Percentiles rank a stretch among this genome's conserved stretches.
Conservation (phyloP, 2,797 vertebrate genomes). For the Sebastes diploproa region DNA sequence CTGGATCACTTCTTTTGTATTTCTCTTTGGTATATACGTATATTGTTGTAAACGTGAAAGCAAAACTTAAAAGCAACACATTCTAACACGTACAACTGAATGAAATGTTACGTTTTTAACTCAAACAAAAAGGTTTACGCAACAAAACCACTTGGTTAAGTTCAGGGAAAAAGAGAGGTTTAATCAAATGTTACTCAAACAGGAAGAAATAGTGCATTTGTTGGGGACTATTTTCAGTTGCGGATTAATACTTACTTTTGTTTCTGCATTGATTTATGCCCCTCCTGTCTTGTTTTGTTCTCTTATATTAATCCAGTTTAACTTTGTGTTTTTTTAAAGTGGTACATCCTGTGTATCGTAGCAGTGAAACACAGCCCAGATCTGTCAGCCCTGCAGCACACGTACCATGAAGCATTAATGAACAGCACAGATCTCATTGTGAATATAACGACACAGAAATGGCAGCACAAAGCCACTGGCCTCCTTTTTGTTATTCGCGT, state of each 20-base stretch:
- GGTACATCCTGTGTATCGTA: background rate
- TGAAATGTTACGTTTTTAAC: too few relatives aligned
- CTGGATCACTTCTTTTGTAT: background rate
- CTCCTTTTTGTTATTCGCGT: slow-evolving; percentile 24
- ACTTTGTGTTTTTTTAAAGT: background rate
- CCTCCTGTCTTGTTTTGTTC: background rate
- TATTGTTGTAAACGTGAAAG: too few relatives aligned
- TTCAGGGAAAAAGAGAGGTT: too few relatives aligned
- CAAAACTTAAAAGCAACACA: too few relatives aligned
- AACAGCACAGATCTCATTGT: background rate
- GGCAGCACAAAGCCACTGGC: slow-evolving; percentile 33
- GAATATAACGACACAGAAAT: slow-evolving; percentile 36
- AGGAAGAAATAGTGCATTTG: background rate
- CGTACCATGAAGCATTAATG: background rate
- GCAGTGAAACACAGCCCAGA: background rate
- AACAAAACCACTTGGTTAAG: too few relatives aligned
- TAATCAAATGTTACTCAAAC: background rate
- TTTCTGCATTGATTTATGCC: background rate
- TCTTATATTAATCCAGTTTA: background rate
- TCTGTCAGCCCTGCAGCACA: background rate
- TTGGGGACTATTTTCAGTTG: background rate
- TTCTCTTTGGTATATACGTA: background rate
- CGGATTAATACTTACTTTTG: background rate
- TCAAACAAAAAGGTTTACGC: too few relatives aligned
- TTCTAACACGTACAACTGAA: too few relatives aligned